Evolutionary conservation across 2,113 vertebrate genomes (phyloP), one percentile per base, ranked within the genome.

Genomic region (Galbula dea): DNA sequence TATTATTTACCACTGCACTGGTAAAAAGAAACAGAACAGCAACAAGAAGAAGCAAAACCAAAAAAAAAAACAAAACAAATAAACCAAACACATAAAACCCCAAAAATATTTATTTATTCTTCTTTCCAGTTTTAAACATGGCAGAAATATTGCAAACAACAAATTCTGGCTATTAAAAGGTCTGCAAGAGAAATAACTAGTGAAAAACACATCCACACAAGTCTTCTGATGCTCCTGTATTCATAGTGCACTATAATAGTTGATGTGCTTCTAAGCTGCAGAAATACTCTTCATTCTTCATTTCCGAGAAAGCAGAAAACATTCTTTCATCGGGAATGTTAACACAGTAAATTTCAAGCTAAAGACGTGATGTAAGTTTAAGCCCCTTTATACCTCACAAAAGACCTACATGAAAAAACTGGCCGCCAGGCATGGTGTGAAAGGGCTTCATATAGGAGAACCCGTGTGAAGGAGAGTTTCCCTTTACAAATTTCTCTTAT

Each of bases 91-190:
- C n/a, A n/a, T n/a, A n/a, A 52, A 52, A 52, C 6, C 6, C 51
- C 26, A 8, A 7, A 15, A 2, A 52, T 12, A 61, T 30, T 29
- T 0, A 85, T 66, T 74, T 83, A 46, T 61, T 73, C 20, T 34
- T 43, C 10, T 68, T 87, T 74, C 43, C 58, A 67, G 22, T 54
- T 78, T 87, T 88, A 63, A 79, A 75, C 3, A 86, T 68, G 75
- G 55, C 49, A 88, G 67, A 94, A 72, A 79, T n/a, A 87, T 8
- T 21, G 32, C 52, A 95, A 93, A 86, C 58, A 80, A 92, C 20
- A 82, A 95, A 96, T 95, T 93, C 43, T 78, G 69, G 65, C 68
- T 59, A 73, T 91, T 96, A 90, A 89, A 88, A 68, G 8, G 6
- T 80, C 73, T 95, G 46, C 86, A 91, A 54, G 72, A 83, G 83